Conservation (phyloP, 2,888 invertebrate species). For the Linnaemya vulpina region DNA sequence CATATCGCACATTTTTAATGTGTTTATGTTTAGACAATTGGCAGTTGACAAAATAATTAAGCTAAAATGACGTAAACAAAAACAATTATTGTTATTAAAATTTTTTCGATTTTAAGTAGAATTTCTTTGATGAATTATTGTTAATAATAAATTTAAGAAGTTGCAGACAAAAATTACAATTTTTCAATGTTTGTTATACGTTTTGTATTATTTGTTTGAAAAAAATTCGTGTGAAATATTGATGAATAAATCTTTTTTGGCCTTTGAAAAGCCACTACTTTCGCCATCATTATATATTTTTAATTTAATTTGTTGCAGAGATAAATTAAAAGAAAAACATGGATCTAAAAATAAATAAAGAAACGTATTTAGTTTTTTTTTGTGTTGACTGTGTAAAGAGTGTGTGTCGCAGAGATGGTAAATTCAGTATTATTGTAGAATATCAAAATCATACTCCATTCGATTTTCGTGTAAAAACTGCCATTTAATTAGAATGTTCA, state of each 20-base stretch:
- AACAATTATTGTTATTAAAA: neutral
- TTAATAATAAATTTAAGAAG: slow-evolving; percentile 28
- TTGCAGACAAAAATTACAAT: neutral
- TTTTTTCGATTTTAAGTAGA: slow-evolving; percentile 2
- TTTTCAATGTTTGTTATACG: slow-evolving; percentile 15
- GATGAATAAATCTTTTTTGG: slow-evolving; percentile 28
- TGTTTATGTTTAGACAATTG: slow-evolving; percentile 11
- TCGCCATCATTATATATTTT: slow-evolving; percentile 29
- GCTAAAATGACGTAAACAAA: slow-evolving; percentile 49
- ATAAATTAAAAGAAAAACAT: slow-evolving; percentile 40
- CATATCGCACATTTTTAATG: slow-evolving; percentile 4
- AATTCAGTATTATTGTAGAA: neutral
- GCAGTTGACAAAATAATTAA: slow-evolving; percentile 40
- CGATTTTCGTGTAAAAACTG: too few species aligned
- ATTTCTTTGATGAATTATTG: slow-evolving; percentile 13
- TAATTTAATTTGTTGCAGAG: slow-evolving; percentile 25
- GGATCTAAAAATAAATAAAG: slow-evolving; percentile 37
- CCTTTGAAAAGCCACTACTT: slow-evolving; percentile 27
- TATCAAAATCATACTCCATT: too few species aligned
- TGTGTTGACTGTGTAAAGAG: neutral
- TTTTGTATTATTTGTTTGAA: neutral
- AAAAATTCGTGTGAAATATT: slow-evolving; percentile 27
- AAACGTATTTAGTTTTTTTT: slow-evolving; percentile 9
- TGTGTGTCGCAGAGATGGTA: slow-evolving; percentile 8
- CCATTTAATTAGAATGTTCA: too few species aligned